A percentile compares a stretch with the other conserved stretches of the same genome.
Conservation (phyloP, 2,888 invertebrate genomes). For the Philereme transversata region DNA sequence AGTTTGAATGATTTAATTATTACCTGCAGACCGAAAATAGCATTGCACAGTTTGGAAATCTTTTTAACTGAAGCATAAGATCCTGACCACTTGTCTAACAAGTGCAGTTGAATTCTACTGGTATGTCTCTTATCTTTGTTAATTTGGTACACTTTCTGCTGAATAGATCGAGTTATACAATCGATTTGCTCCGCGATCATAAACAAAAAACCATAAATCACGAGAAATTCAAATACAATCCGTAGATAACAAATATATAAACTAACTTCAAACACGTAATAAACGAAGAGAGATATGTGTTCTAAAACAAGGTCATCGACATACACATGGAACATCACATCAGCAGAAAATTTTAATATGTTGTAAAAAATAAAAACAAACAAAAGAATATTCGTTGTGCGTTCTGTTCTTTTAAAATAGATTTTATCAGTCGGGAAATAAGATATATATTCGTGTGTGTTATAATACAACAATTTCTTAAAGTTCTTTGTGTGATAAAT, state of each 20-base stretch:
- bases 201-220: conserved; percentile 6
- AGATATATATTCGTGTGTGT: neutral
- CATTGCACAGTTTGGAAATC: conserved; percentile 41
- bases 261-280: conserved; percentile 2
- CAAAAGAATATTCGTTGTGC: conserved; percentile 2
- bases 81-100: conserved; percentile 42
- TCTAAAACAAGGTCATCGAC: neutral
- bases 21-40: conserved; percentile 49
- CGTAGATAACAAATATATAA: conserved; percentile 3
- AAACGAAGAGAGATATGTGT: neutral
- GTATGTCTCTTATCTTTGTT: neutral
- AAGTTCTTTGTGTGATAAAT: conserved; percentile 15
- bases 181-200: conserved; percentile 12
- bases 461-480: conserved; percentile 15
- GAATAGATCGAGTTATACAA: conserved; percentile 14
- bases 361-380: conserved; percentile 5
- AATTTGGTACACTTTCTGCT: neutral
- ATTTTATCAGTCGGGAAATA: conserved; percentile 8
- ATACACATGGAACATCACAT: neutral
- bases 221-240: conserved; percentile 1
- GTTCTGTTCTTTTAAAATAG: neutral
- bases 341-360: neutral
- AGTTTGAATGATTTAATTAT: too few relatives aligned
- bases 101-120: neutral
- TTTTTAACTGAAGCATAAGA: conserved; percentile 43